Evolutionary conservation across 2,113 vertebrate species (phyloP), one percentile per base, ranked within the genome.

Genomic region (Mastomys coucha): DNA sequence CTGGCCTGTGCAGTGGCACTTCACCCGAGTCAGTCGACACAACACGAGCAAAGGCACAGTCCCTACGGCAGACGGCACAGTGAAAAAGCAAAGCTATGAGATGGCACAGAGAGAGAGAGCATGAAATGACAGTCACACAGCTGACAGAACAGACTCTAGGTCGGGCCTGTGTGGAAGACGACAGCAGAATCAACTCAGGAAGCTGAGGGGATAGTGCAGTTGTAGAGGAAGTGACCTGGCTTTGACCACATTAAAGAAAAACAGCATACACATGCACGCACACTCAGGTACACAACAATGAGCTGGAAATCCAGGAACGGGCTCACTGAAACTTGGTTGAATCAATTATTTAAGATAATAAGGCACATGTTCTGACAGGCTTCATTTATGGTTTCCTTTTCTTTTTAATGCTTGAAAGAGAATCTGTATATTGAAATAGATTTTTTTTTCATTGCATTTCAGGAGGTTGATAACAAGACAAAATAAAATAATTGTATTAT

Each of bases 401-500:
- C 63, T 65, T 67, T 63, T 78, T 58, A 70, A 12, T 33, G 67
- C 31, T 81, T 22, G 90, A 93, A 91, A 95, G 76, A 77, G 70
- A 91, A 80, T 49, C 53, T 91, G n/a, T 82, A 60, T 70, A 88
- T 63, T 91, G 16, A 93, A 97, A 91, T 45, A 11, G 24, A 89
- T 86, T 92, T 88, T n/a, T n/a, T n/a, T 77, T 91, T 26, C 58
- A 80, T 91, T 96, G 88, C 8, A 91, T 73, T 73, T 92, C 49
- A 89, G 70, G 49, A 91, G 65, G 81, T 36, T 96, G 81, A 94
- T 93, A 93, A 92, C 1, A 91, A 36, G 58, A 19, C 63, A 96
- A 94, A 96, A 95, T 76, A 88, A 97, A 97, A 85, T 60, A 14
- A 95, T 63, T 92, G 95, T n/a, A 95, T 95, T 49, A 9, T 60